These are phyloP conservation scores for Ctenopoma kingsleyae DNA, from an alignment of 2,797 vertebrate species.

Conservation along the genomic window DNA sequence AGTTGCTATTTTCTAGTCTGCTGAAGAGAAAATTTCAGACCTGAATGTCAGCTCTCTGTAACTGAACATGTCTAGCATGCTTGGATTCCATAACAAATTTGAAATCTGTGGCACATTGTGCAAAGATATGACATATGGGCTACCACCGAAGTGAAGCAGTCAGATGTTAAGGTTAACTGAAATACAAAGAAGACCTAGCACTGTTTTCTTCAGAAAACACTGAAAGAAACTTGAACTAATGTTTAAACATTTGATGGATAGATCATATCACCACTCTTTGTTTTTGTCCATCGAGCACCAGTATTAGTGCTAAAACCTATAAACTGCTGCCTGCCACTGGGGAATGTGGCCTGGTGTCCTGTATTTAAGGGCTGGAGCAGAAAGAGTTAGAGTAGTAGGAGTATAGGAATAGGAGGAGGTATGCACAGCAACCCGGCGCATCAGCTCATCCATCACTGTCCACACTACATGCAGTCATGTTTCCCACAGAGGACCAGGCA, in stretches of 20 bases:
- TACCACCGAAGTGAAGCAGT: neutral
- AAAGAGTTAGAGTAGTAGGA: slow-evolving; percentile 43
- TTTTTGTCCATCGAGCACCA: slow-evolving; percentile 12
- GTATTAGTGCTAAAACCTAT: slow-evolving; percentile 29
- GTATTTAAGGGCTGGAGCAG: slow-evolving; percentile 31
- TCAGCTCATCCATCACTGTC: slow-evolving; percentile 80
- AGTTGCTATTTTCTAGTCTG: slow-evolving; percentile 61
- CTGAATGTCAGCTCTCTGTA: slow-evolving; percentile 14
- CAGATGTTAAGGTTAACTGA: slow-evolving; percentile 28
- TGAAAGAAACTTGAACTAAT: slow-evolving; percentile 2
- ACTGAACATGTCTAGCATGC: neutral
- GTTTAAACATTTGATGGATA: slow-evolving; percentile 16
- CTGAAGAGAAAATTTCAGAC: slow-evolving; percentile 33
- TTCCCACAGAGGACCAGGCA: slow-evolving; percentile 49
- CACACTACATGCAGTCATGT: slow-evolving; percentile 53
- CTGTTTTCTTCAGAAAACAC: slow-evolving; percentile 15
- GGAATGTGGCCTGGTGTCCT: slow-evolving; percentile 35
- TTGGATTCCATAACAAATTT: slow-evolving; percentile 11
- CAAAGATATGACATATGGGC: neutral
- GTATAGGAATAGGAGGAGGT: slow-evolving; percentile 47
- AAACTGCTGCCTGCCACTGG: slow-evolving; percentile 29
- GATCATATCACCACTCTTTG: slow-evolving; percentile 16
- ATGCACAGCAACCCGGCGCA: slow-evolving; percentile 52
- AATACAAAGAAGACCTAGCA: slow-evolving; percentile 3
- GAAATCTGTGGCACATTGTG: slow-evolving; percentile 10